Evolutionary conservation across 2,888 invertebrate species (phyloP), one percentile per base, ranked within the genome.

Genomic region (Drosophila mercatorum): DNA sequence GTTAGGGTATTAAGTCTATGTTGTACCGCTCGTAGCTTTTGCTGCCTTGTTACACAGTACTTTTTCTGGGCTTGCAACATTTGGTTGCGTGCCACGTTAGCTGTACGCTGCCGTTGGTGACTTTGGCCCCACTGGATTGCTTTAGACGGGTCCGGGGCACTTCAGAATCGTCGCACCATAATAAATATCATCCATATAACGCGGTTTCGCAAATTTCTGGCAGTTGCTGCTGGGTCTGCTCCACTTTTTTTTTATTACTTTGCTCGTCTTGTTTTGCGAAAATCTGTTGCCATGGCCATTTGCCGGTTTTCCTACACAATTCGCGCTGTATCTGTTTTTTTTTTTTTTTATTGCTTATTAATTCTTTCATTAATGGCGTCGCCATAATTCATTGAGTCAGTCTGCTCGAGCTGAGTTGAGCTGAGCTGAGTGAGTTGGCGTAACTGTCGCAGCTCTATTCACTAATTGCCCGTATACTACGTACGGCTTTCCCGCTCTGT

Each of bases 291-390:
- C 74, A 78, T 67, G 81, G 83, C 70, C 72, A 71, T 62, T 78
- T 72, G 83, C 78, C 78, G 88, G 84, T 84, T 84, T 88, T 88
- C 78, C 83, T 83, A 84, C 81, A 83, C 85, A 87, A 59, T 80
- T 81, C 70, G 62, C 59, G 61, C 66, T 71, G 63, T 73, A 56
- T 84, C 68, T 56, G 41, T 67, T 34, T 46, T 66, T 69, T 31
- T 31, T 71, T 46, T 22, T 46, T 66, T 69, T 83, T 81, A 72
- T 71, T 78, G 69, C 70, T 82, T 80, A 67, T 78, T 84, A 75
- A 75, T 81, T 66, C 64, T 78, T 83, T 72, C 72, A 77, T 80
- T 73, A 77, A 78, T 86, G 83, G 68, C 83, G 77, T 66, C 74
- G 72, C 68, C 70, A 83, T 83, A 83, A 83, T 70, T 82, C 80